These are phyloP conservation scores for Dryococelus australis DNA, from an alignment of 2,888 invertebrate species.

Conservation along the genomic window DNA sequence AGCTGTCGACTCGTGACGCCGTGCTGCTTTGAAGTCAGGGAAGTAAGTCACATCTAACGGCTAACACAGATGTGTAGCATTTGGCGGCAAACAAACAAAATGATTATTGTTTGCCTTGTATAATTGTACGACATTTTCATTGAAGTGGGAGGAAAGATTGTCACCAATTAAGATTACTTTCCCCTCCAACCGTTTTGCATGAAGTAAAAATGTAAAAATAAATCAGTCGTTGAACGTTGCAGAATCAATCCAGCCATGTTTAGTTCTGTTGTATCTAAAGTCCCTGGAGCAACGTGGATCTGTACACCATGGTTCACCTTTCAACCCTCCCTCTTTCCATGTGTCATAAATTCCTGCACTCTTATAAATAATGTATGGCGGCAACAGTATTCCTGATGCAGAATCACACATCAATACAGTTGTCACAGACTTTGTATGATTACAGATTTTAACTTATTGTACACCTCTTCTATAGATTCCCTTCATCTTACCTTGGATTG, in stretches of 20 bases:
- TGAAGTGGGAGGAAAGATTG: constrained; percentile 51
- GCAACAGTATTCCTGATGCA: constrained; percentile 46
- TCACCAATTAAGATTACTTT: constrained; percentile 49
- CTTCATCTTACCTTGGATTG: constrained; percentile 49
- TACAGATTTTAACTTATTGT: constrained; percentile 23
- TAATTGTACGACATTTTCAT: constrained; percentile 46
- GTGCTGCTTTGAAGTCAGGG: background rate
- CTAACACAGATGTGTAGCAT: constrained; percentile 7
- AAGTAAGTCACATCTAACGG: constrained; percentile 13
- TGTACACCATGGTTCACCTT: constrained; percentile 44
- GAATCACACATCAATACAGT: constrained; percentile 49
- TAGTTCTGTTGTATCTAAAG: constrained; percentile 47
- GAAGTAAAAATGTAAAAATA: constrained; percentile 47
- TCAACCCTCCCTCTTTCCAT: constrained; percentile 32
- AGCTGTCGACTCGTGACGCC: background rate
- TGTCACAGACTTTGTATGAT: constrained; percentile 21
- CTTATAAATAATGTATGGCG: constrained; percentile 42
- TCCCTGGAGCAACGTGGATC: constrained; percentile 34
- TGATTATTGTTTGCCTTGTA: constrained; percentile 51
- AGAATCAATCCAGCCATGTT: constrained; percentile 53
- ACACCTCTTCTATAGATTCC: constrained; percentile 36
- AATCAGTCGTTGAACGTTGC: constrained; percentile 53
- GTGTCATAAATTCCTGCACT: background rate
- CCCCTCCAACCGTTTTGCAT: constrained; percentile 45
- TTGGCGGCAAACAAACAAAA: constrained; percentile 49